Evolutionary conservation across 2,797 vertebrate species (phyloP), one percentile per base, ranked within the genome.

Genomic region (Amphiprion clarkii): DNA sequence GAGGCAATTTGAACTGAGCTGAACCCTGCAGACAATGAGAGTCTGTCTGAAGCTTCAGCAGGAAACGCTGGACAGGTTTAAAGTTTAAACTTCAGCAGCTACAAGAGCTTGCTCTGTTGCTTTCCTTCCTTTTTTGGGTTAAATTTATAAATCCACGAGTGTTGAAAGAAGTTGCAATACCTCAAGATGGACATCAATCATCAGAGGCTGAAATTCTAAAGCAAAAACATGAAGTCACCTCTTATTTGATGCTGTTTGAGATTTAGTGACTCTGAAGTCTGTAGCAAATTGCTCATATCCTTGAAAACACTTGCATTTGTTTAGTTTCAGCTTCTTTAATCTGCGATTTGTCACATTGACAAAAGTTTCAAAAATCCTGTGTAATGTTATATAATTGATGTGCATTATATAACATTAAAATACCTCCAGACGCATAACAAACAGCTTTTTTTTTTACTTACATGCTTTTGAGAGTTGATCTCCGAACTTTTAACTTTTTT

Each of bases 11-110:
- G 67, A 67, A 76, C 71, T 23, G 36, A 76, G 63, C 60, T 80
- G 74, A 87, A 75, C 58, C 63, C 58, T 51, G 56, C 77, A 72
- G 66, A 91, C 88, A 91, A 85, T 49, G 70, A 81, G 72, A 54
- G 79, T 69, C 83, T 88, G 88, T 91, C 62, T 76, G 58, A 68
- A 27, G 31, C 54, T 67, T 56, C 61, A 27, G 54, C 52, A 57
- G 63, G 77, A 53, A 71, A 76, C 12, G 19, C 57, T 29, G 65
- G 52, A 58, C 23, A 23, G 17, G 12, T 64, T 51, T 19, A 27
- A 52, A 79, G 4, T 23, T 23, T 27, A 76, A 49, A 40, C 36
- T 10, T 59, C 65, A 17, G 0, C 51, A 9, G 29, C 36, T 55
- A 1, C 5, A 40, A 17, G 14, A 70, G 4, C 25, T 62, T 60